Base-by-base conservation (phyloP, 1,140 invertebrate genomes). In the Phortica variegata region DNA sequence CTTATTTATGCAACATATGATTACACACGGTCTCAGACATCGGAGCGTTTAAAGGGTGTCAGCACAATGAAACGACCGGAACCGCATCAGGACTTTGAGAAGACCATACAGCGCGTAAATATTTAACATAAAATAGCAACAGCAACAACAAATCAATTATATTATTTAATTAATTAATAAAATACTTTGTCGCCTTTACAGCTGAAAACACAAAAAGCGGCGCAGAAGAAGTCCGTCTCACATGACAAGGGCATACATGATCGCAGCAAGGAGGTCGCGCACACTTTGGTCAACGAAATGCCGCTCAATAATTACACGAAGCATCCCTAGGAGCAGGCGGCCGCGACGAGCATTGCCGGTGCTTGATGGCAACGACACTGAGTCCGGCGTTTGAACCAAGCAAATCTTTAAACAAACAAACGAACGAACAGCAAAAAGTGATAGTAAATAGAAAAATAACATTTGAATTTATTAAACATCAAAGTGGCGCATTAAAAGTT, bases 261-360 rank as follows among this genome's bases (percentile, higher is more conserved):
- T 31, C 52, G 66, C 21, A 71, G 55, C 53, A 73, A 73, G 59
- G 68, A 58, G 17, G 59, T 73, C 49, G 55, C 63, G 15, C 65
- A 73, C 45, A 68, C 63, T 13, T 48, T 60, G 36, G 63, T 70
- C 31, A 69, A 52, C 34, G 71, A 74, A 41, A 74, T 74, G 56
- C 66, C 71, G 21, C 38, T 73, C 40, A 73, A 74, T 32, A 74
- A 73, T 48, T 74, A 74, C 23, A 74, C 71, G 13, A 74, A 74
- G 61, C 71, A 74, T 73, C 71, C 71, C 57, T 74, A 74, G 70
- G 69, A n/a, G n/a, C n/a, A n/a, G n/a, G n/a, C n/a, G n/a, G 54
- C 60, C 10, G 13, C 33, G 13, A 13, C 33, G 13, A 56, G 62
- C 60, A 69, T 56, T 45, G 65, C 62, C 51, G 65, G 65, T 68